These are phyloP conservation scores for Caenorhabditis remanei DNA, from an alignment of 1,140 invertebrate genomes.

Conservation along the genomic window DNA sequence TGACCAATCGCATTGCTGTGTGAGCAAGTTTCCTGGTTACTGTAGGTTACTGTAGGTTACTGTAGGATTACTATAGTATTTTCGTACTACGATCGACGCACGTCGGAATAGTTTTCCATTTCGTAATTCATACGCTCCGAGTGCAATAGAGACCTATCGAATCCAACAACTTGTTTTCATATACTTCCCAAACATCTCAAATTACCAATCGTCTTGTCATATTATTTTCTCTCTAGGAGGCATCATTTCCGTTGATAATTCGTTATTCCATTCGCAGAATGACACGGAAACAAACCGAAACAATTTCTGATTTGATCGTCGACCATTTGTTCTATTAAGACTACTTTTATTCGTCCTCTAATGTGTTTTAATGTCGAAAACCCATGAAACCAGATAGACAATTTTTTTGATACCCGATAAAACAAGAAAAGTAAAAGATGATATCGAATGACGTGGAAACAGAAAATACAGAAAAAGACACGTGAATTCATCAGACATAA, in stretches of 20 bases:
- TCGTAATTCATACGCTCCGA: no score
- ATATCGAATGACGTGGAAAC: constrained; percentile 25
- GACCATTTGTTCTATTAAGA: constrained; percentile 14
- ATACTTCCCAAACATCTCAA: neutral
- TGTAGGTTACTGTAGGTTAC: no score
- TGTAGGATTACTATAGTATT: no score
- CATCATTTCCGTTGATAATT: constrained; percentile 19
- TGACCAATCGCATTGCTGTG: no score
- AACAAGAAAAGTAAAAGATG: constrained; percentile 10
- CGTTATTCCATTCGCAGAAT: constrained; percentile 9
- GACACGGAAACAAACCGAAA: neutral
- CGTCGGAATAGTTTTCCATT: no score
- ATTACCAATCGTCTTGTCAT: neutral
- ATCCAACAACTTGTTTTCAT: neutral
- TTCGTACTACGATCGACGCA: no score
- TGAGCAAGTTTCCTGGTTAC: no score
- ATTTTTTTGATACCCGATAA: constrained; percentile 35
- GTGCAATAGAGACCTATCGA: neutral
- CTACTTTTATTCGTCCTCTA: neutral
- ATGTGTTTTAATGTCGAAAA: constrained; percentile 30
- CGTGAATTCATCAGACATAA: neutral
- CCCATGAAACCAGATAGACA: constrained; percentile 12
- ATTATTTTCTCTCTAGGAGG: constrained; percentile 8
- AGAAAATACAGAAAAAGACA: neutral
- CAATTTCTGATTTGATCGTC: constrained; percentile 16